phyloP scores from a whole-genome alignment of 2,888 invertebrate species.

The Trichogramma dendrolimi region DNA sequence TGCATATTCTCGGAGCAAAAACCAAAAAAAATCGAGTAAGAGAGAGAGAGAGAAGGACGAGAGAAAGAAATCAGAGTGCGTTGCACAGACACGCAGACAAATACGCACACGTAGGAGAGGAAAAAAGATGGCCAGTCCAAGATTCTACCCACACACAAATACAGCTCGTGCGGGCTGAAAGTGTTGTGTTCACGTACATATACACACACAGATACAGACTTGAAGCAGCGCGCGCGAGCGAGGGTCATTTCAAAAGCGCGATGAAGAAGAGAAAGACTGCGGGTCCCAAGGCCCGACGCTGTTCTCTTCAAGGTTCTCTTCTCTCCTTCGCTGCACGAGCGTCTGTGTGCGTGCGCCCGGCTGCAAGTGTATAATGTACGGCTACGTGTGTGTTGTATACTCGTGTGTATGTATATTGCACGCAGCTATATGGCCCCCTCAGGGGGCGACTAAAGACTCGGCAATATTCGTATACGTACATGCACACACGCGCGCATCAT shows the following conservation, averaged over 20 bases:
- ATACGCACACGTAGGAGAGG: not conserved
- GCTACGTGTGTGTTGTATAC: no score
- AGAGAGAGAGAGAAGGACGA: conserved; percentile 20
- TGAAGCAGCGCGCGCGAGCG: conserved; percentile 25
- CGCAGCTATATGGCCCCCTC: conserved; percentile 22
- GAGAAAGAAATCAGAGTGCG: conserved; percentile 20
- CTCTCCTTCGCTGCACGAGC: conserved; percentile 2
- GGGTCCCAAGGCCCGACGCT: conserved; percentile 24
- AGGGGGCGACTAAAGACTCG: conserved; percentile 15
- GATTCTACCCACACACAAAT: conserved; percentile 21
- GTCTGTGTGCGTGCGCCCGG: no score
- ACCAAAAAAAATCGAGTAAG: not conserved
- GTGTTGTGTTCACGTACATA: no score
- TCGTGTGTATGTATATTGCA: no score
- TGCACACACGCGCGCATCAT: no score
- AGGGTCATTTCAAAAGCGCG: not conserved
- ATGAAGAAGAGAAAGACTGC: conserved; percentile 11
- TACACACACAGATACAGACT: conserved; percentile 12
- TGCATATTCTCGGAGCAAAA: not conserved
- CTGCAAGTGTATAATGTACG: no score
- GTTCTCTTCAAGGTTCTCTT: conserved; percentile 21
- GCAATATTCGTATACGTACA: no score
- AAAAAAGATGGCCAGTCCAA: conserved; percentile 23
- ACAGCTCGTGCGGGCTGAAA: not conserved
- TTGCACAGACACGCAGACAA: conserved; percentile 1